Evolutionary conservation across 2,113 vertebrate species (phyloP), one percentile per base, ranked within the genome.

Genomic region (Cromileptes altivelis): DNA sequence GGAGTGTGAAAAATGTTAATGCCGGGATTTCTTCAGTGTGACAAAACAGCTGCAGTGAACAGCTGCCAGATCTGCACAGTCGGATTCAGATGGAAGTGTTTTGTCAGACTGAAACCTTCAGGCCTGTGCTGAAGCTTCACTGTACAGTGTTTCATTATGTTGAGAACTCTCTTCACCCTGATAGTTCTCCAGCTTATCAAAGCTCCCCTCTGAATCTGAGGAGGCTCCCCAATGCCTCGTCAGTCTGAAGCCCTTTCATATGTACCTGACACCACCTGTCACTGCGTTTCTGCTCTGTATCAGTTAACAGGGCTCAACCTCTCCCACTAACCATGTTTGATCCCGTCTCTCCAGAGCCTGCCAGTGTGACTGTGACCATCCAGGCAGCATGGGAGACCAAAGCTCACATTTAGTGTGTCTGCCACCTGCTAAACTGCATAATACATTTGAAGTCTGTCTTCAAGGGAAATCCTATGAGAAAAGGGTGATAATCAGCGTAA

Each of bases 111-210:
- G 81, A 84, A 84, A 85, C 75, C 82, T 88, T 45, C 49, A 57
- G 78, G 81, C 53, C 40, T 70, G 75, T 30, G 73, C 79, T 4
- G 50, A 47, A 63, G 64, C 79, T 77, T 71, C 75, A 45, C 68
- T 23, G 60, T 82, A 74, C 83, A 71, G 11, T 19, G 72, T 86
- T 89, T 77, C 60, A 85, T 88, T 86, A 70, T 52, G 72, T 47
- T 6, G 85, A 80, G 80, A 75, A 80, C 85, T 89, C 64, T 82
- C 70, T 78, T 86, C 56, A 40, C 76, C 65, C 72, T 85, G 85
- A 89, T 89, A 70, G 76, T 70, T 83, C 75, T 84, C 69, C 57
- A 69, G 58, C 72, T 90, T 91, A 90, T 92, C 90, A 87, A 84
- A 92, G 84, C 78, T 15, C 78, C 64, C 56, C 62, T 74, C 67